Conservation (phyloP, 1,140 invertebrate genomes). For the Orchestia grillus region DNA sequence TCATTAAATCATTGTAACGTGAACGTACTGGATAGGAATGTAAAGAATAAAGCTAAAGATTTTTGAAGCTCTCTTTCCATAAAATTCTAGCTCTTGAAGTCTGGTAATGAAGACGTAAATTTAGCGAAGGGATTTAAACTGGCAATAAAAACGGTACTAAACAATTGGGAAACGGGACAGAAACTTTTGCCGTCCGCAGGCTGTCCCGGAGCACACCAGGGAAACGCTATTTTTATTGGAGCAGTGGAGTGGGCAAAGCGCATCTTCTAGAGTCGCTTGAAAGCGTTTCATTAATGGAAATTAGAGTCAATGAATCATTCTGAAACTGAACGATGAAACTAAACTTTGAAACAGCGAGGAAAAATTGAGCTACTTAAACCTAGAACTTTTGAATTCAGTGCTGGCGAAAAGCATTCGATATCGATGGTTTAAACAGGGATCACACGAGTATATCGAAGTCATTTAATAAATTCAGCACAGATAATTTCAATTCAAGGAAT, state of each 20-base stretch:
- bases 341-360: background rate
- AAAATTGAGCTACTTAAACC: background rate
- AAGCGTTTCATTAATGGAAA: background rate
- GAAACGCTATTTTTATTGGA: background rate
- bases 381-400: background rate
- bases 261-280: background rate
- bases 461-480: background rate
- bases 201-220: no score
- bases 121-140: background rate
- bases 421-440: background rate
- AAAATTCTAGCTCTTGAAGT: background rate
- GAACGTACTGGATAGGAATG: background rate
- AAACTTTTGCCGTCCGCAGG: background rate
- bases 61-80: background rate
- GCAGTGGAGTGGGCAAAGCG: background rate
- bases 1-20: background rate
- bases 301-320: background rate
- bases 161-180: background rate
- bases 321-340: background rate
- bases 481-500: background rate
- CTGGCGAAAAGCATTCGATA: background rate
- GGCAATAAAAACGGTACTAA: background rate
- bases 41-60: background rate
- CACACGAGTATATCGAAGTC: background rate
- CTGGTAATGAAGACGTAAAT: background rate